Evolutionary conservation across 1,140 invertebrate species (phyloP).

Genomic region (Calosoma granatense): DNA sequence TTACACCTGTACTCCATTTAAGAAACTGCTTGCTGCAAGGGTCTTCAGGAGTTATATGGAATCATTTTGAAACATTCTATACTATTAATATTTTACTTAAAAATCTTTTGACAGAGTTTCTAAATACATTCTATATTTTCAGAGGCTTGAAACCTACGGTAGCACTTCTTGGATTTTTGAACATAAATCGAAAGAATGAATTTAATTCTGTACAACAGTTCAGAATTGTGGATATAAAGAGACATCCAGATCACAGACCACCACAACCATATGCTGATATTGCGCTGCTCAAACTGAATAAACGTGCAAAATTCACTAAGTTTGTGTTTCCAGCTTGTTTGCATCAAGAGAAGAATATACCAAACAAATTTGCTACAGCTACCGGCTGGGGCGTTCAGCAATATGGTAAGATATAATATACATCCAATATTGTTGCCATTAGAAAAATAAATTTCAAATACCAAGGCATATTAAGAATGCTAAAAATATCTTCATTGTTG

Average conservation of each 20-base stretch:
- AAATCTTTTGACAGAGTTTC: slow-evolving; percentile 9
- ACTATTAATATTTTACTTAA: neutral
- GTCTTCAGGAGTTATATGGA: too few relatives aligned
- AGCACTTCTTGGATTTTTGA: neutral
- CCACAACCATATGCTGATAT: slow-evolving; percentile 30
- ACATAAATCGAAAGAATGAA: neutral
- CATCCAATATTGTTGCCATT: neutral
- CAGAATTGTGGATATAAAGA: slow-evolving; percentile 4
- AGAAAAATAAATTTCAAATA: too few relatives aligned
- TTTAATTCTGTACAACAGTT: neutral
- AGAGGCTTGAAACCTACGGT: neutral
- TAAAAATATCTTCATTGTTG: too few relatives aligned
- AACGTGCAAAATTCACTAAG: slow-evolving; percentile 18
- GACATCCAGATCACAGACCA: slow-evolving; percentile 3
- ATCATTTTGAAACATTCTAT: too few relatives aligned
- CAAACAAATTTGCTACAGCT: neutral
- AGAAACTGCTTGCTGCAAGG: too few relatives aligned
- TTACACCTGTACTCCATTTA: neutral
- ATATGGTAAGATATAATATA: neutral
- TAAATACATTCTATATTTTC: too few relatives aligned
- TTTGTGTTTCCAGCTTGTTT: slow-evolving; percentile 24
- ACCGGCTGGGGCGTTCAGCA: slow-evolving; percentile 1
- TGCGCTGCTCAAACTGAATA: slow-evolving; percentile 27
- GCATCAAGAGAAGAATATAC: slow-evolving; percentile 19
- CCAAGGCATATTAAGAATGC: too few relatives aligned